phyloP scores from a whole-genome alignment of 1,140 invertebrate species.

The Daktulosphaira vitifoliae region DNA sequence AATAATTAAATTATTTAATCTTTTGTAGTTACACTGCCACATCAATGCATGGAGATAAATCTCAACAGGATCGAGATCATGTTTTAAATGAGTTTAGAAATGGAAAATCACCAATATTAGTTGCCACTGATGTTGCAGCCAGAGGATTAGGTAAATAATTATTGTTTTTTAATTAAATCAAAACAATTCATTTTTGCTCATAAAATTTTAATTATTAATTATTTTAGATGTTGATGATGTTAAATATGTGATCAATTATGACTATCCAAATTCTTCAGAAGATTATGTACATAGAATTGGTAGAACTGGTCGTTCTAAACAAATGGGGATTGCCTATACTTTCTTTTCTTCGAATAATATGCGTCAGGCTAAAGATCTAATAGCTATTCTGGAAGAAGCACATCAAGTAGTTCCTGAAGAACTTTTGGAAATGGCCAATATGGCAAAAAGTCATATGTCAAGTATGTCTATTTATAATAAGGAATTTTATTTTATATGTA shows the following conservation, averaged over 20 bases:
- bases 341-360: slow-evolving; percentile 92
- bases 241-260: slow-evolving; percentile 99
- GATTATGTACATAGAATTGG: slow-evolving; percentile 99
- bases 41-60: slow-evolving; percentile 96
- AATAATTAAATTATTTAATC: background rate
- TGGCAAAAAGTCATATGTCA: slow-evolving; percentile 37
- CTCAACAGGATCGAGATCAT: slow-evolving; percentile 92
- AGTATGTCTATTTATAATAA: slow-evolving; percentile 31
- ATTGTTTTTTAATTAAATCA: no score
- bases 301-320: slow-evolving; percentile 87
- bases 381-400: slow-evolving; percentile 86
- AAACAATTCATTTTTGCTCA: slow-evolving; percentile 1
- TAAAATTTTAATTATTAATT: no score
- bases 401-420: slow-evolving; percentile 82
- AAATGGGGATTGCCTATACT: slow-evolving; percentile 97
- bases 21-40: slow-evolving; percentile 49
- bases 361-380: slow-evolving; percentile 84
- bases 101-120: slow-evolving; percentile 86
- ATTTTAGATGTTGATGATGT: slow-evolving; percentile 99
- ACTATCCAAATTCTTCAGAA: slow-evolving; percentile 97
- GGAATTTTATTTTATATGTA: background rate
- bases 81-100: slow-evolving; percentile 89
- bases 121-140: slow-evolving; percentile 98
- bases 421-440: slow-evolving; percentile 52
- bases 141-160: slow-evolving; percentile 63